These are phyloP conservation scores for Ceratosolen solmsi DNA, from an alignment of 1,140 invertebrate genomes.

Conservation along the genomic window DNA sequence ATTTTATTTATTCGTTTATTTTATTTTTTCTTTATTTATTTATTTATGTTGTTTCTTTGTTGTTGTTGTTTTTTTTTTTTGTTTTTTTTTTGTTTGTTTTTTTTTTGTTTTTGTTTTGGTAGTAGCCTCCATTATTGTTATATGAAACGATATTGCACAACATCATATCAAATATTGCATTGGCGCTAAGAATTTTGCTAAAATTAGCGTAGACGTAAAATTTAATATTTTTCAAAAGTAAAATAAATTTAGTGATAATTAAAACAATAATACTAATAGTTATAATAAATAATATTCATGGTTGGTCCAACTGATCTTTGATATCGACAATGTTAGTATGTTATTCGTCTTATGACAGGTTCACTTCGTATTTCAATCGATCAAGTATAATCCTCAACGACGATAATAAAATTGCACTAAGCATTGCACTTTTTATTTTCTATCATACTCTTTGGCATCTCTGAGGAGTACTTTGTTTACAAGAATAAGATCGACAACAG, in stretches of 20 bases:
- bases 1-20: no score
- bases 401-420: conserved; percentile 48
- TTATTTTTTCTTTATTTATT: no score
- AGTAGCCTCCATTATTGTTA: conserved; percentile 47
- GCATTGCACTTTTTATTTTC: conserved; percentile 43
- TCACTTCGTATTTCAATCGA: conserved; percentile 29
- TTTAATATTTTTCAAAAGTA: background rate
- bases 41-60: no score
- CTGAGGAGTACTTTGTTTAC: conserved; percentile 30
- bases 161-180: background rate
- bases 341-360: background rate
- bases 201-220: conserved; percentile 5
- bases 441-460: conserved; percentile 48
- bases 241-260: conserved; percentile 8
- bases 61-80: conserved; percentile 14
- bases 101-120: no score
- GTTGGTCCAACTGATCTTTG: conserved; percentile 28
- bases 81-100: background rate
- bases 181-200: background rate
- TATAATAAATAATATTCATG: conserved; percentile 23
- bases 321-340: conserved; percentile 1
- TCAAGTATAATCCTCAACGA: conserved; percentile 34
- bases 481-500: conserved; percentile 34
- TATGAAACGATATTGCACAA: conserved; percentile 33
- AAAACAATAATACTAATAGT: conserved; percentile 9